Evolutionary conservation across 2,113 vertebrate genomes (phyloP).

Genomic region (Ammodytes dubius): DNA sequence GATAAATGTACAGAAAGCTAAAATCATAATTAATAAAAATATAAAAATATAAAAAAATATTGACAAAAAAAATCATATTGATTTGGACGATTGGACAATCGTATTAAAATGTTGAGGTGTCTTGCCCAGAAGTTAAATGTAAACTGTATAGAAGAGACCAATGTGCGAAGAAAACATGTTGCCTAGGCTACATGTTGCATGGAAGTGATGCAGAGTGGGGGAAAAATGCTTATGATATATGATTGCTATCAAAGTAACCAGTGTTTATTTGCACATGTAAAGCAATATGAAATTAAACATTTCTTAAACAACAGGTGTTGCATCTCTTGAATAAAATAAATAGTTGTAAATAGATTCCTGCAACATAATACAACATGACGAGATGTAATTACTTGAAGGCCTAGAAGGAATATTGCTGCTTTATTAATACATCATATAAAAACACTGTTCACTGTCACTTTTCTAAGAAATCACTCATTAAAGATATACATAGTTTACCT

Average conservation of each 20-base stretch:
- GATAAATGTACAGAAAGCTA: conserved; percentile 3
- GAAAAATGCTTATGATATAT: background rate
- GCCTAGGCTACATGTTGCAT: too few species aligned
- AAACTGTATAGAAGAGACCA: background rate
- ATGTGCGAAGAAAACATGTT: background rate
- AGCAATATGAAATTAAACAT: conserved; percentile 28
- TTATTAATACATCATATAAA: background rate
- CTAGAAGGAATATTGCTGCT: conserved; percentile 31
- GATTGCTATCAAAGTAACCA: conserved; percentile 8
- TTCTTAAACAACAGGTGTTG: conserved; percentile 8
- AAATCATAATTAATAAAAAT: too few species aligned
- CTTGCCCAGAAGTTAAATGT: background rate
- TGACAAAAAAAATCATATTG: background rate
- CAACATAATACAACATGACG: conserved; percentile 41
- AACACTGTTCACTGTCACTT: background rate
- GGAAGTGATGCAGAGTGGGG: background rate
- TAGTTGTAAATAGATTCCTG: conserved; percentile 36
- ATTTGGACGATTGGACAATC: background rate
- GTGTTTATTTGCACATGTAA: conserved; percentile 58
- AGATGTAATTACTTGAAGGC: background rate
- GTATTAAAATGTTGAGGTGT: background rate
- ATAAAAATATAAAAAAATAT: background rate
- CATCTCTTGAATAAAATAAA: conserved; percentile 37
- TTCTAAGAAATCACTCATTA: background rate
- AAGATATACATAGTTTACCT: background rate